Evolutionary conservation across 2,113 vertebrate species (phyloP), one percentile per base, ranked within the genome.

Genomic region (Python bivittatus): DNA sequence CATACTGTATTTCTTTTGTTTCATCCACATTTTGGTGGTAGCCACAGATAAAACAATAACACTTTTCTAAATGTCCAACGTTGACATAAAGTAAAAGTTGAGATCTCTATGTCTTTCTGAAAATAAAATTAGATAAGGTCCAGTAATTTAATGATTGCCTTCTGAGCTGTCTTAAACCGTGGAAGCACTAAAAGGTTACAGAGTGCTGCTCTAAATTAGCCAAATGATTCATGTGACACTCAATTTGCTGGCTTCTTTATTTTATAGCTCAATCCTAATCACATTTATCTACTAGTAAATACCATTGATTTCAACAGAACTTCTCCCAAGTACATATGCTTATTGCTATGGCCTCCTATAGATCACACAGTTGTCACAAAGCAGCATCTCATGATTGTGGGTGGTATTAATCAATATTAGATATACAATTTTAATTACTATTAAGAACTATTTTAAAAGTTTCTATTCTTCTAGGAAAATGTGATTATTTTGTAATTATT

Each of bases 191-290:
- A 64, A 85, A 93, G 79, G 58, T 68, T 92, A 79, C 17, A 0
- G 3, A 88, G 68, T 1, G 6, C 64, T 93, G 33, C 29, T 79
- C 92, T 88, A 44, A 23, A 27, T 1, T 42, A 44, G 2, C 48
- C 91, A 72, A 92, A 15, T 64, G 23, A 92, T 89, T 89, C 56
- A 84, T 61, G 48, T 33, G 44, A 92, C 95, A 84, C 13, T 91
- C 42, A 89, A 5, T 1, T 56, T 4, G 60, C 91, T 61, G 4
- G 33, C 23, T 33, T 27, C 11, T 93, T 94, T 15, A 2, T 87
- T 13, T 58, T 57, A 90, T 88, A 9, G 89, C 54, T 54, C 42
- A 90, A 84, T 83, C 20, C 68, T 83, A 90, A 90, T 25, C 12
- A 84, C 68, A 84, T 90, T 83, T 83, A 90, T 90, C 89, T 53